These are phyloP conservation scores for Morus bassanus DNA, from an alignment of 2,797 vertebrate genomes.

Conservation along the genomic window DNA sequence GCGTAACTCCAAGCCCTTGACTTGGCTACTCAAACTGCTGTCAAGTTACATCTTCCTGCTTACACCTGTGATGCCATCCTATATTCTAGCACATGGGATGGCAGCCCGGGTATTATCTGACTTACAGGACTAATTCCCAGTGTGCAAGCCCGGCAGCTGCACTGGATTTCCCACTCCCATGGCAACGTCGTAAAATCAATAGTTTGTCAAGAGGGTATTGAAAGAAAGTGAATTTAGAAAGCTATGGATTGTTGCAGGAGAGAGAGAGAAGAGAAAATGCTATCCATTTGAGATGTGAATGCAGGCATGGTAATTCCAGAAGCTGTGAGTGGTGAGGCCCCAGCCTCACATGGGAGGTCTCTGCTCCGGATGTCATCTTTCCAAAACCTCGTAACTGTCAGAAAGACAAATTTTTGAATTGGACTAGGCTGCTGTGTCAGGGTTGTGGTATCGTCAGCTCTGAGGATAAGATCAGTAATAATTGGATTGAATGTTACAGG, in stretches of 20 bases:
- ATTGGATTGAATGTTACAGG: background rate
- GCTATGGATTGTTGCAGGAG: background rate
- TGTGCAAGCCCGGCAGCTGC: background rate
- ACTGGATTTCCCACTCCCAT: background rate
- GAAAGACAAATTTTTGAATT: background rate
- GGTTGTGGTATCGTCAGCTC: background rate
- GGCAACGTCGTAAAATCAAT: background rate
- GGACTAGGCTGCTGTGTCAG: background rate
- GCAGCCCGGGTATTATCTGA: background rate
- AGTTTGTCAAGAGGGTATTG: background rate
- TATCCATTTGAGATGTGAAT: background rate
- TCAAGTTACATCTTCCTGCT: background rate
- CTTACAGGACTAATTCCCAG: background rate
- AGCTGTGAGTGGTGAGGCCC: background rate
- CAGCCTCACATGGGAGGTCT: background rate
- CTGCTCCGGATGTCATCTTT: background rate
- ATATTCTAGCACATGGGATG: background rate
- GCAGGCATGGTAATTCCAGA: background rate
- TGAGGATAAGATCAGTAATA: background rate
- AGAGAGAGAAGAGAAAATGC: background rate
- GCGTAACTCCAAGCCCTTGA: background rate
- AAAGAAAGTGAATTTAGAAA: background rate
- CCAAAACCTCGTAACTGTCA: background rate
- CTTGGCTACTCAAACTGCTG: background rate
- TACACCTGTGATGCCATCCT: accelerated